These are phyloP conservation scores for Gymnoscelis rufifasciata DNA, from an alignment of 2,888 invertebrate species.

Conservation along the genomic window DNA sequence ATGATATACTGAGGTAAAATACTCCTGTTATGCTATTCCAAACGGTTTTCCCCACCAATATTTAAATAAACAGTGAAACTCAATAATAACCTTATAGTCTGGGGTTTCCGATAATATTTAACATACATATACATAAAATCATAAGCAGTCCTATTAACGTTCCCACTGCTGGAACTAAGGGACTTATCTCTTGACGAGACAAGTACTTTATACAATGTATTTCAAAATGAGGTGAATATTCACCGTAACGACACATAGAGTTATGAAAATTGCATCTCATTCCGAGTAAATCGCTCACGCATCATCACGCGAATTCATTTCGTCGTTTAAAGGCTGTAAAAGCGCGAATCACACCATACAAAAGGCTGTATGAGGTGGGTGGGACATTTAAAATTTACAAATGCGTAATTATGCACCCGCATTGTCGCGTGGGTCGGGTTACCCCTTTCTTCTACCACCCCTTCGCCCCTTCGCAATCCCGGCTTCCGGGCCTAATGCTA, in stretches of 20 bases:
- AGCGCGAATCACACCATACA: conserved; percentile 76
- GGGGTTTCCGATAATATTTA: too few relatives aligned
- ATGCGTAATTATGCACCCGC: conserved; percentile 80
- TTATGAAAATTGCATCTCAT: conserved; percentile 57
- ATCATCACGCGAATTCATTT: conserved; percentile 66
- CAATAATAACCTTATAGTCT: too few relatives aligned
- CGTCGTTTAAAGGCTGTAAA: conserved; percentile 62
- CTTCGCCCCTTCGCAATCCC: conserved; percentile 53
- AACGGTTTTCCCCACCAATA: too few relatives aligned
- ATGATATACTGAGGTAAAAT: too few relatives aligned
- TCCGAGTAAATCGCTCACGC: conserved; percentile 59
- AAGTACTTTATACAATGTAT: too few relatives aligned
- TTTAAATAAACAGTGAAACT: too few relatives aligned
- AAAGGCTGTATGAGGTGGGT: conserved; percentile 73
- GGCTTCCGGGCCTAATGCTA: conserved; percentile 78
- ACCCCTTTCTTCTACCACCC: conserved; percentile 46
- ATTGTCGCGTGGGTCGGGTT: conserved; percentile 74
- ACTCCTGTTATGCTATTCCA: too few relatives aligned
- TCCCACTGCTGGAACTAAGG: too few relatives aligned
- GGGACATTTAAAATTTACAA: conserved; percentile 79
- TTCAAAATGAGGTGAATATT: conserved; percentile 3
- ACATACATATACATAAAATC: too few relatives aligned
- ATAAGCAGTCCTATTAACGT: too few relatives aligned
- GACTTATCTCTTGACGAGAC: too few relatives aligned
- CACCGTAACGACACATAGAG: conserved; percentile 24